Base-by-base conservation (phyloP, 2,113 vertebrate species). In the Acanthochromis polyacanthus region DNA sequence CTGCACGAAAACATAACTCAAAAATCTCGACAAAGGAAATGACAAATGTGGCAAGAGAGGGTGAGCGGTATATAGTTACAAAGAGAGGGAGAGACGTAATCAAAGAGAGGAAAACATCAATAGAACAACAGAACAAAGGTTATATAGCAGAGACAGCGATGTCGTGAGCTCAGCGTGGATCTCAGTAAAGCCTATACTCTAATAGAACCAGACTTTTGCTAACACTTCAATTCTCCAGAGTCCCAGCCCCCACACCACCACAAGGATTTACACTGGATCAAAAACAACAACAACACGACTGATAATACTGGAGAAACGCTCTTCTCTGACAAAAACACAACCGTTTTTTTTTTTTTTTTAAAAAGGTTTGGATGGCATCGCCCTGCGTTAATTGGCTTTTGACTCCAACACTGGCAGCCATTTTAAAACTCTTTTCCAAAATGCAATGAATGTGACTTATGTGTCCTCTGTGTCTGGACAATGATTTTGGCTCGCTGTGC, bases 391-490 rank as follows among this genome's bases (percentile, higher is more conserved):
- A 53, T 60, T 70, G 53, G 61, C 80, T 77, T 73, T 60, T 30
- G 69, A 59, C 60, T 82, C 51, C 10, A 32, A 80, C 68, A 62
- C 52, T 32, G 67, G 14, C 20, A 14, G 61, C 60, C 75, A 84
- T 80, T 82, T 76, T 69, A 30, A 83, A 82, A 78, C 72, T 72
- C 53, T 73, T 74, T 57, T 55, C 66, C 40, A 50, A 83, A 81
- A 84, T 52, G 61, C 67, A 72, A 72, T 74, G 90, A 91, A 84
- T 90, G 88, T 90, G 92, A 93, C 90, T 90, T 85, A 48, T 69
- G 69, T 74, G 87, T 83, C 89, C 87, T 87, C 84, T 75, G 85
- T 57, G 81, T 84, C 71, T 17, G 82, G 85, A 79, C 82, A 83
- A 84, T 66, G 87, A 90, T 88, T 88, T 85, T 72, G 80, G 80